Base-by-base conservation (phyloP, 2,888 invertebrate genomes). In the Thereva unica region DNA sequence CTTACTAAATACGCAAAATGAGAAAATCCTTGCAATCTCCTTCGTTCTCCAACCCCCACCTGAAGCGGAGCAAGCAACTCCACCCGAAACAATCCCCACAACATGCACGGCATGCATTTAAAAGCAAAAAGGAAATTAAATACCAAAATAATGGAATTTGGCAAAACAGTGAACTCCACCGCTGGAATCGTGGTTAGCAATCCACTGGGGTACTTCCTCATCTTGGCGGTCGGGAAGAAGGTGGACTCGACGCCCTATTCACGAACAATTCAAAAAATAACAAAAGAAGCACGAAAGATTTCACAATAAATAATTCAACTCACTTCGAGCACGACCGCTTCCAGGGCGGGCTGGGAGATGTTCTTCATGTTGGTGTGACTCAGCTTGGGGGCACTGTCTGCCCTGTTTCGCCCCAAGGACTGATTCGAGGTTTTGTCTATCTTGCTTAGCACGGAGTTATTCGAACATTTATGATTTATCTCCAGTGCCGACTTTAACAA, bases 401-500 rank as follows among this genome's bases (percentile, higher is more conserved):
- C 85, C 75, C 86, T 82, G 74, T 81, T 80, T 68, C 81, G 76
- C 52, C 78, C 83, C 67, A 87, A 77, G 66, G 85, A 84, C 70
- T 86, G 86, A 77, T 87, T 86, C 50, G 87, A 86, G 65, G 85
- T 85, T 72, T 86, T 80, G 74, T 80, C 81, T 72, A 76, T 77
- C 74, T 77, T 79, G 72, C 79, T 79, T 69, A 77, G 73, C 67
- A 85, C 64, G 80, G 82, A 76, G 83, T 84, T 68, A 82, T 84
- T 80, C 69, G 81, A 81, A 70, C 77, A 76, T 75, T 80, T 82
- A 75, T 86, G 84, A 76, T 85, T 87, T 72, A 89, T 87, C 79
- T 90, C 90, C 45, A 89, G 77, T 0, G 89, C 86, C 12, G 90
- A 89, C 70, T 88, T 86, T 4, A 90, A 82, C 57, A 90, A 80